Conservation (phyloP, 37 sponge, comb jelly and placozoan genomes). For the Ianthella basta region DNA sequence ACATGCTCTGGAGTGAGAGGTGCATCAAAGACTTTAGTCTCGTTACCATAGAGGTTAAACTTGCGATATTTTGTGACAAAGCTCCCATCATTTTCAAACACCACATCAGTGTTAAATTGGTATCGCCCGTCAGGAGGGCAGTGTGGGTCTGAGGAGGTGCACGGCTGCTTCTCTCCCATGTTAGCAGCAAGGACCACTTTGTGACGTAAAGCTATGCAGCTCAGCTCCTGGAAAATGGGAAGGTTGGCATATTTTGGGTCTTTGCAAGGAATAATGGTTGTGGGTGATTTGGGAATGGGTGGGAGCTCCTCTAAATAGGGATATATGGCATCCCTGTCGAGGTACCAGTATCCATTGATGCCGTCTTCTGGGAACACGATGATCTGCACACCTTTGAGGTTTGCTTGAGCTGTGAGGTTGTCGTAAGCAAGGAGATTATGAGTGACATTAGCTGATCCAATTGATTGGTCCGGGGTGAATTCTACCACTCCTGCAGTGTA, state of each 20-base stretch:
- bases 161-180: constrained; percentile 49
- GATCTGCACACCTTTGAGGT: constrained; percentile 45
- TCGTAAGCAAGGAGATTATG: no score
- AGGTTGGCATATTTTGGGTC: background rate
- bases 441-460: no score
- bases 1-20: background rate
- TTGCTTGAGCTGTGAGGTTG: no score
- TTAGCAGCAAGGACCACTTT: constrained; percentile 43
- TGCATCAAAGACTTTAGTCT: constrained; percentile 13
- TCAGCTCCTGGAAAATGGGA: constrained; percentile 38
- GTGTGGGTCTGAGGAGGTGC: background rate
- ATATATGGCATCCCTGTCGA: background rate
- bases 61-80: constrained; percentile 74
- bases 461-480: no score
- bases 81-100: constrained; percentile 58
- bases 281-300: background rate
- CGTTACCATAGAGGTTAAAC: constrained; percentile 45
- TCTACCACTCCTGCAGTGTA: no score
- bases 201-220: constrained; percentile 49
- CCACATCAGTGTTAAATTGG: constrained; percentile 72
- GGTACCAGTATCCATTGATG: constrained; percentile 22
- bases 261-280: constrained; percentile 35
- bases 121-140: constrained; percentile 53
- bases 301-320: constrained; percentile 58
- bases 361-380: constrained; percentile 74